Conservation (phyloP, 2,113 vertebrate genomes). For the Pelecanoides urinatrix region DNA sequence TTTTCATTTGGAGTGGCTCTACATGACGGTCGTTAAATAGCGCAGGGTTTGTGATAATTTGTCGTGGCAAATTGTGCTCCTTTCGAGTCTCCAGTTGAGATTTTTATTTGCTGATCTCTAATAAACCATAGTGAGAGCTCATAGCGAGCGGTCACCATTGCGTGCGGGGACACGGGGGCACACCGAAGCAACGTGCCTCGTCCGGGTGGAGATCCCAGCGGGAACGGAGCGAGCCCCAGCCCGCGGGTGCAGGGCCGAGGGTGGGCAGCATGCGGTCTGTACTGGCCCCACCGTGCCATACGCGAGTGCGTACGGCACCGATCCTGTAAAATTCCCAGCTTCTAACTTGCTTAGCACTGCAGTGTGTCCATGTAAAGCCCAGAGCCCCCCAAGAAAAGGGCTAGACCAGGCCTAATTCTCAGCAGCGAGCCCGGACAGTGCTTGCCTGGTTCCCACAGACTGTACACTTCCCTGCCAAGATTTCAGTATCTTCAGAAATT, state of each 20-base stretch:
- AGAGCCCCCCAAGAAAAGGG: neutral
- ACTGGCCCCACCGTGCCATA: rapidly evolving
- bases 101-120: neutral
- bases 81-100: neutral
- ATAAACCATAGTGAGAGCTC: neutral
- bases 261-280: rapidly evolving
- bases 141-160: rapidly evolving
- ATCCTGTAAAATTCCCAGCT: neutral
- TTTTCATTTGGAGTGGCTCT: neutral
- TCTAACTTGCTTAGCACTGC: neutral
- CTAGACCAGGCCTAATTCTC: constrained; percentile 26
- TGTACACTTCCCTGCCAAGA: constrained; percentile 73
- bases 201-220: neutral
- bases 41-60: neutral
- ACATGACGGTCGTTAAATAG: rapidly evolving
- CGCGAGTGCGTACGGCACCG: rapidly evolving
- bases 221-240: rapidly evolving
- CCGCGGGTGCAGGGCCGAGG: neutral
- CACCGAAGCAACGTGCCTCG: rapidly evolving
- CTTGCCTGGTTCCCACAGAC: constrained; percentile 73
- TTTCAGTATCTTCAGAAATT: constrained; percentile 73
- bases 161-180: rapidly evolving
- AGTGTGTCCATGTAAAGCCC: neutral
- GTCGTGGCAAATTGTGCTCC: neutral
- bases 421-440: neutral